Evolutionary conservation across 2,888 invertebrate genomes (phyloP), one percentile per base, ranked within the genome.

Genomic region (Prenolepis imparis): DNA sequence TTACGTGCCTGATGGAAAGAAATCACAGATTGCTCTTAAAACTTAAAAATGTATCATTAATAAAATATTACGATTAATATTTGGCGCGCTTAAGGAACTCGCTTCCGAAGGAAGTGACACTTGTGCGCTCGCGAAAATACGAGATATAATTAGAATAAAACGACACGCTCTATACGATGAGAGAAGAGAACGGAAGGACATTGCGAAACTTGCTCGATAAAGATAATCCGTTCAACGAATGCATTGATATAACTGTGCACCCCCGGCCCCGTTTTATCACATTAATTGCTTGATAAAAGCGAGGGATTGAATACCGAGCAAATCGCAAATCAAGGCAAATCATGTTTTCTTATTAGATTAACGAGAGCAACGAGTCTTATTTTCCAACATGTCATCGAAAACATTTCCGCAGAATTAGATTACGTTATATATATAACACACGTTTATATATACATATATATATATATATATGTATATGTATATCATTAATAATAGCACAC

Each of bases 1-100:
- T 59, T 68, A 41, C 61, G 36, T 70, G 63, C 84, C 89, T 90
- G 82, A 86, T n/a, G 24, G 15, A 70, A 67, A 82, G 63, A 68
- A 84, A 84, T 74, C 5, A 32, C 18, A 68, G 57, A 75, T 64
- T 41, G 52, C n/a, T 52, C n/a, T n/a, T n/a, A n/a, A n/a, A n/a
- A n/a, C n/a, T n/a, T n/a, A n/a, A n/a, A n/a, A n/a, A n/a, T n/a
- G n/a, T n/a, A 1, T 55, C n/a, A 11, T 21, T 55, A 28, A 8
- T n/a, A 12, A 67, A 41, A 44, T 70, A 41, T 21, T 32, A 59
- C 24, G 5, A 36, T 36, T 36, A 36, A 36, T 36, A 36, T 36
- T 36, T 36, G 0, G n/a, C n/a, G 9, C 9, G 21, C 44, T 24
- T n/a, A 15, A 77, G 70, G n/a, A n/a, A 18, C n/a, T 61, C 28